A percentile compares a stretch with the other conserved stretches of the same genome.
Conservation (phyloP, 30 jellyfish, hydroid and myxozoan genomes). For the Morbakka virulenta region DNA sequence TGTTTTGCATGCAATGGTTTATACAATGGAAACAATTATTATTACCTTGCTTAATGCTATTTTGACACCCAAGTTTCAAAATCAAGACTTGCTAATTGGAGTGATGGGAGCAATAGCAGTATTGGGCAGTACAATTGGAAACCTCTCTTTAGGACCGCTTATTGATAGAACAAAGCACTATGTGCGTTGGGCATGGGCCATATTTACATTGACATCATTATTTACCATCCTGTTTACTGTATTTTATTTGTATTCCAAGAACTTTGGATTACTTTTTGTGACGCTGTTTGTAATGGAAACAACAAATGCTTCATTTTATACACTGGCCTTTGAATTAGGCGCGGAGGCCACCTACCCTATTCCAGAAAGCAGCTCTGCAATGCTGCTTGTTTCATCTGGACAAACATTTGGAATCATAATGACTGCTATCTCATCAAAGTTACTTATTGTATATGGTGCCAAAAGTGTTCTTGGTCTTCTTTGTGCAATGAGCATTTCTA, state of each 20-base stretch:
- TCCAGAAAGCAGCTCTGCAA: too few species aligned
- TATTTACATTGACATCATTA: background rate
- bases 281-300: background rate
- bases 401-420: too few species aligned
- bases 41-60: background rate
- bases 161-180: background rate
- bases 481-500: too few species aligned
- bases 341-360: slow-evolving; percentile 3
- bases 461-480: too few species aligned
- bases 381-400: too few species aligned
- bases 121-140: background rate
- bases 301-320: background rate
- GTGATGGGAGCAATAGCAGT: background rate
- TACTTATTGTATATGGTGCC: too few species aligned
- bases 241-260: background rate
- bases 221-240: background rate
- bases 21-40: background rate
- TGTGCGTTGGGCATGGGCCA: background rate
- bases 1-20: background rate
- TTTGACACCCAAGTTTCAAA: background rate
- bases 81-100: background rate
- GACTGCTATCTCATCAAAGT: too few species aligned
- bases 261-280: background rate
- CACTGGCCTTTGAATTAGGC: background rate
- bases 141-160: background rate